phyloP scores from a whole-genome alignment of 2,797 vertebrate species.

The Thunnus albacares region DNA sequence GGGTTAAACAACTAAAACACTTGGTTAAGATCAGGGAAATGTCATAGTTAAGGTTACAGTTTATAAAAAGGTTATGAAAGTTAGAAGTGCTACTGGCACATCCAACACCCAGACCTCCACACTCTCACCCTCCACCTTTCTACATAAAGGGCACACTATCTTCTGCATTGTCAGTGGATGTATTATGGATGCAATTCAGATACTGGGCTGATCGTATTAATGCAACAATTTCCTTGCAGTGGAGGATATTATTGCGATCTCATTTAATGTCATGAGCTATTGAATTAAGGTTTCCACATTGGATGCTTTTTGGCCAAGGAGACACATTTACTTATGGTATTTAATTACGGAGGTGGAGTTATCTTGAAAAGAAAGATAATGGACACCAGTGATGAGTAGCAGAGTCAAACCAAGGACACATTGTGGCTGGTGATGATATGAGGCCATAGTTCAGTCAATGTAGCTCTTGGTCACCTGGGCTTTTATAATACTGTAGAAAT shows the following conservation, averaged over 20 bases:
- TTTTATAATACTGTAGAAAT: slow-evolving; percentile 12
- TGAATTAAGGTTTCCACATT: slow-evolving; percentile 21
- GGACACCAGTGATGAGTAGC: slow-evolving; percentile 52
- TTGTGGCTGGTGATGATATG: slow-evolving; percentile 43
- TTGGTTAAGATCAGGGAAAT: too few species aligned
- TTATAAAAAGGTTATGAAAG: slow-evolving; percentile 3
- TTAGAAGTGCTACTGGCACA: neutral
- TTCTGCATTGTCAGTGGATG: neutral
- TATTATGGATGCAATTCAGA: slow-evolving; percentile 16
- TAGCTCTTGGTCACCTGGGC: slow-evolving; percentile 30
- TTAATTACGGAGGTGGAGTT: slow-evolving; percentile 61
- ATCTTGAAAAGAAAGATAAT: slow-evolving; percentile 60
- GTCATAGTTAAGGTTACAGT: neutral
- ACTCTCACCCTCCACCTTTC: neutral
- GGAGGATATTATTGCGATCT: slow-evolving; percentile 25
- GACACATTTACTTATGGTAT: slow-evolving; percentile 30
- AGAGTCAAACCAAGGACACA: slow-evolving; percentile 74
- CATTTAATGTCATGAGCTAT: slow-evolving; percentile 46
- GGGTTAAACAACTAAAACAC: too few species aligned
- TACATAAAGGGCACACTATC: neutral
- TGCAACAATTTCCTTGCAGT: neutral
- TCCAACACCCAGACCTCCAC: neutral
- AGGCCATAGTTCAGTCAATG: slow-evolving; percentile 36
- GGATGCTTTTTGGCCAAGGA: slow-evolving; percentile 24
- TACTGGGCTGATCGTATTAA: neutral